Percentiles rank a stretch among this genome's conserved stretches.
Conservation (phyloP, 2,113 vertebrate species). For the Eurystomus gularis region DNA sequence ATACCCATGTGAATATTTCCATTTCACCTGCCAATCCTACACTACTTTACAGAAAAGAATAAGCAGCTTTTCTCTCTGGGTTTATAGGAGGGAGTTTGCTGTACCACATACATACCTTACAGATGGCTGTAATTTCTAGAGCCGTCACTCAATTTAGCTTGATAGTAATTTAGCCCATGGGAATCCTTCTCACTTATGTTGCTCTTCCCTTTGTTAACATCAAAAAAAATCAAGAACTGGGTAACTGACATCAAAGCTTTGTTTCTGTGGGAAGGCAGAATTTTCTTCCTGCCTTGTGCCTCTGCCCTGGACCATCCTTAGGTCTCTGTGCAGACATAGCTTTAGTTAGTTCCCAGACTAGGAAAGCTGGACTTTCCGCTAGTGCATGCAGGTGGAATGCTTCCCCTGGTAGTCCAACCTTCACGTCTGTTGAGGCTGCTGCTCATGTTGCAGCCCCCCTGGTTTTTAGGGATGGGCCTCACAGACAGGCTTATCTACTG, state of each 20-base stretch:
- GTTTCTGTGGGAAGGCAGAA: not conserved
- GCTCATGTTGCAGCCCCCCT: not conserved
- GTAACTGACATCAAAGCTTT: not conserved
- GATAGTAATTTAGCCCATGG: not conserved
- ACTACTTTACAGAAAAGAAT: not conserved
- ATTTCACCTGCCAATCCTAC: conserved; percentile 7
- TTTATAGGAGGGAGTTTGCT: not conserved
- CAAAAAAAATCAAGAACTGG: not conserved
- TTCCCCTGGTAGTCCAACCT: not conserved
- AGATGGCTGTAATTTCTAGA: conserved; percentile 24
- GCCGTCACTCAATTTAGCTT: not conserved
- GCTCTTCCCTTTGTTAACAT: not conserved
- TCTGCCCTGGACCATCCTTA: rapidly evolving
- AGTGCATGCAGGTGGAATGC: rapidly evolving
- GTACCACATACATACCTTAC: not conserved
- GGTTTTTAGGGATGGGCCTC: not conserved
- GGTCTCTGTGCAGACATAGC: not conserved
- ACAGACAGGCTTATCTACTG: not conserved
- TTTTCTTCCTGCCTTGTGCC: not conserved
- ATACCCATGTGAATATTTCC: conserved; percentile 16
- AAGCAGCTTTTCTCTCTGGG: not conserved
- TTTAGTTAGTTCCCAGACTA: not conserved
- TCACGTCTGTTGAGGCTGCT: not conserved
- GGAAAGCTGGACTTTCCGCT: not conserved
- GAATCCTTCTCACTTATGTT: conserved; percentile 17